A percentile compares a stretch with the other conserved stretches of the same genome.
phyloP scores from a whole-genome alignment of 2,797 vertebrate genomes.

The Garrulus glandarius region DNA sequence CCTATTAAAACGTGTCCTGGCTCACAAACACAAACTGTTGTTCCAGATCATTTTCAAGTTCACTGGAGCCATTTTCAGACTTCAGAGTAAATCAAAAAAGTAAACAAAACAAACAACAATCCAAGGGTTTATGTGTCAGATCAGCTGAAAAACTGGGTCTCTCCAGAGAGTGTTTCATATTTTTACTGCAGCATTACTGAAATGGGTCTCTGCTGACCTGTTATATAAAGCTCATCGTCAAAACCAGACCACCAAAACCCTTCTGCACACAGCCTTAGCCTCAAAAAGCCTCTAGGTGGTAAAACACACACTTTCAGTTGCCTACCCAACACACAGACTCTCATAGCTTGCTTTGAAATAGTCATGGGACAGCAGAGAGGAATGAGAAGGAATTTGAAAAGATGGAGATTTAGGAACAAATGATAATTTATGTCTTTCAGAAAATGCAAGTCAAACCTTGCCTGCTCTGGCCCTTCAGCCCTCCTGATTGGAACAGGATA shows the following conservation, averaged over 20 bases:
- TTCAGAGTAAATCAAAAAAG: background rate
- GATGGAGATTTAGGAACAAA: conserved; percentile 7
- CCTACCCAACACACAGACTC: background rate
- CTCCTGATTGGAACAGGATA: conserved; percentile 45
- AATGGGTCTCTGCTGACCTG: background rate
- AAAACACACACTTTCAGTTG: background rate
- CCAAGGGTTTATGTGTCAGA: background rate
- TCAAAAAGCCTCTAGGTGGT: background rate
- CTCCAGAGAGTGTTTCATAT: background rate
- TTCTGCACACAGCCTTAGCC: background rate
- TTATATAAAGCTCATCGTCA: background rate
- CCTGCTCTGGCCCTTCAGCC: conserved; percentile 45
- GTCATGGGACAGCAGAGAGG: background rate
- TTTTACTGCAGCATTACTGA: background rate
- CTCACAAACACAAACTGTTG: background rate
- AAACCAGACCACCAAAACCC: background rate
- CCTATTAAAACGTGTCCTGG: background rate
- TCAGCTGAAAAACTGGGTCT: background rate
- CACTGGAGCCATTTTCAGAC: background rate
- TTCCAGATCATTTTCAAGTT: background rate
- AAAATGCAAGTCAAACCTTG: conserved; percentile 62
- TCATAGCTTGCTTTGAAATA: conserved; percentile 11
- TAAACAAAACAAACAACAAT: background rate
- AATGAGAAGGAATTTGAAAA: conserved; percentile 36
- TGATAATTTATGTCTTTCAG: conserved; percentile 56